phyloP scores from a whole-genome alignment of 2,888 invertebrate species.

The Dasypogon diadema region DNA sequence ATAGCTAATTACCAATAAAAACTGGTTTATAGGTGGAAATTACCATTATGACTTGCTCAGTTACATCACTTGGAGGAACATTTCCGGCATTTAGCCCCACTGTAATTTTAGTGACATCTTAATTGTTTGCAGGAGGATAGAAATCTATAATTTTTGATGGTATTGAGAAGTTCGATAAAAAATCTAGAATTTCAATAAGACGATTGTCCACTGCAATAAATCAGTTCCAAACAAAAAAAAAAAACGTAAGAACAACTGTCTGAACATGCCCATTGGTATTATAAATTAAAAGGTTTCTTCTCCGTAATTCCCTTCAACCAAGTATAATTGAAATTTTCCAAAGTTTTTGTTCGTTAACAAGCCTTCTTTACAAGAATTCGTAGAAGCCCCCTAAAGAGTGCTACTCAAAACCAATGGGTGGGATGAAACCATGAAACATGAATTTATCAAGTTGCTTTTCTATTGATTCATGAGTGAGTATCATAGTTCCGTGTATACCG shows the following conservation, averaged over 20 bases:
- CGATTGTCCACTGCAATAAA: too few species aligned
- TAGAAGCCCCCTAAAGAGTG: background rate
- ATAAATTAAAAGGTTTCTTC: background rate
- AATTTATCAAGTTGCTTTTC: background rate
- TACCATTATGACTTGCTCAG: too few species aligned
- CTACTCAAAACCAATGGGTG: background rate
- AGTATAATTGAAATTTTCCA: constrained; percentile 25
- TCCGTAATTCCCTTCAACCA: background rate
- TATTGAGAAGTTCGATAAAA: too few species aligned
- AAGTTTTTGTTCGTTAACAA: constrained; percentile 34
- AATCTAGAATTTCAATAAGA: too few species aligned
- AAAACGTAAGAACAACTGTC: background rate
- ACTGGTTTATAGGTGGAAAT: too few species aligned
- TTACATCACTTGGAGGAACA: too few species aligned
- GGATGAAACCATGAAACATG: background rate
- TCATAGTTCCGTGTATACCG: background rate
- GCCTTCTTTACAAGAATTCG: background rate
- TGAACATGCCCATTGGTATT: background rate
- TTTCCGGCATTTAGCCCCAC: too few species aligned
- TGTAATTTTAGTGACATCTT: too few species aligned
- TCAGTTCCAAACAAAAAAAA: too few species aligned
- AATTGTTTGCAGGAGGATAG: too few species aligned
- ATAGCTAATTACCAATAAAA: too few species aligned
- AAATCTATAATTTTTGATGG: too few species aligned
- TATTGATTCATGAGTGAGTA: background rate